A percentile compares a stretch with the other conserved stretches of the same genome.
Evolutionary conservation across 2,797 vertebrate species (phyloP).

Genomic region (Heliangelus exortis): DNA sequence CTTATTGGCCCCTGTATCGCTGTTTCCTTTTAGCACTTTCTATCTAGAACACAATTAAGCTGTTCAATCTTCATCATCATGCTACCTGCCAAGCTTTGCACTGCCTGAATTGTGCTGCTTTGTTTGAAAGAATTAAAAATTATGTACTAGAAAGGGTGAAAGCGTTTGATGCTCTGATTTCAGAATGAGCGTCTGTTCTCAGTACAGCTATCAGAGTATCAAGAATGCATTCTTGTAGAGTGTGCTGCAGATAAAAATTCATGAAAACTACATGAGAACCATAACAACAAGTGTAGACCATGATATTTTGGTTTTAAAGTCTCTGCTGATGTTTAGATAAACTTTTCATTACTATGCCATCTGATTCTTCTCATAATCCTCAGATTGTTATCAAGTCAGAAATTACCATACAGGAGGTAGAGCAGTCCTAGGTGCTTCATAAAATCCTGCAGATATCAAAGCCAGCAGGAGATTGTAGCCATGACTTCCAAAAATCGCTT

Average conservation of each 20-base stretch:
- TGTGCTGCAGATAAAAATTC: not conserved
- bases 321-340: not conserved
- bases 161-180: not conserved
- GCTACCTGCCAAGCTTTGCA: not conserved
- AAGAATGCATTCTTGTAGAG: not conserved
- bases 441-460: not conserved
- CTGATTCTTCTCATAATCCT: not conserved
- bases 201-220: not conserved
- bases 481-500: not conserved
- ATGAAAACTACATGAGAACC: not conserved
- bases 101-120: not conserved
- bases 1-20: not conserved
- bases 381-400: not conserved
- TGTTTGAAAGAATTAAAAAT: slow-evolving; percentile 37
- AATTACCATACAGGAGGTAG: not conserved
- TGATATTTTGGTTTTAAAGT: not conserved
- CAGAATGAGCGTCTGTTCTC: not conserved
- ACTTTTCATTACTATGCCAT: not conserved
- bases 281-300: not conserved
- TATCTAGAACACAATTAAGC: slow-evolving; percentile 33
- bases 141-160: not conserved
- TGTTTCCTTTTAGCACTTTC: slow-evolving; percentile 49
- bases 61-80: slow-evolving; percentile 42
- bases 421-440: not conserved
- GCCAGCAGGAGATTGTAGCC: not conserved